phyloP scores from a whole-genome alignment of 2,113 vertebrate species.

The Plecturocebus donacophilus region DNA sequence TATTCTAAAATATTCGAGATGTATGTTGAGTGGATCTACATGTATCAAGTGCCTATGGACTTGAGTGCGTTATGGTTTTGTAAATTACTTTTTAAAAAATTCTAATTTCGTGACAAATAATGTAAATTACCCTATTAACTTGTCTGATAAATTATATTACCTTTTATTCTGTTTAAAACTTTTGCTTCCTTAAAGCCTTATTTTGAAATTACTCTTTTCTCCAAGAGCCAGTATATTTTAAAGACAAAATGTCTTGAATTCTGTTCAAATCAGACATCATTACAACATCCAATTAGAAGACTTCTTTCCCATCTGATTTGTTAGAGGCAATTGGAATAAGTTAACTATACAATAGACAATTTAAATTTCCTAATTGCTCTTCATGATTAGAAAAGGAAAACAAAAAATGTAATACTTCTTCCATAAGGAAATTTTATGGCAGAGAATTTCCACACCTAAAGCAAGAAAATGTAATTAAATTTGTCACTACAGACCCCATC shows the following conservation, averaged over 20 bases:
- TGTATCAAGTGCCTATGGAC: not conserved
- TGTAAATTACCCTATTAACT: not conserved
- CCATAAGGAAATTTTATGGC: not conserved
- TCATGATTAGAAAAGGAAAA: not conserved
- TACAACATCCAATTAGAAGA: not conserved
- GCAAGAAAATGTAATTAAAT: not conserved
- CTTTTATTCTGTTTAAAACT: not conserved
- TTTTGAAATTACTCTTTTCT: slow-evolving; percentile 44
- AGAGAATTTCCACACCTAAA: not conserved
- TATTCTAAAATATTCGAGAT: not conserved
- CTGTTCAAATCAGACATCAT: slow-evolving; percentile 4
- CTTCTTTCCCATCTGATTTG: not conserved
- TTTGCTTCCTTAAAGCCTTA: slow-evolving; percentile 39
- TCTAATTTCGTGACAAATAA: too few relatives aligned
- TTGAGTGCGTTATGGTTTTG: not conserved
- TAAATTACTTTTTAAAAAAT: not conserved
- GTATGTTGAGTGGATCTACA: not conserved
- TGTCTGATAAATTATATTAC: not conserved
- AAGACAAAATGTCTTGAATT: slow-evolving; percentile 17
- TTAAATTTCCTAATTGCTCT: not conserved
- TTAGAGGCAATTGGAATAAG: not conserved
- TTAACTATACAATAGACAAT: not conserved
- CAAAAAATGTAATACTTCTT: not conserved
- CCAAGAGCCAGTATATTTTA: not conserved
- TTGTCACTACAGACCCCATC: not conserved